Conservation (phyloP, 2,797 vertebrate species). For the Peromyscus aztecus region DNA sequence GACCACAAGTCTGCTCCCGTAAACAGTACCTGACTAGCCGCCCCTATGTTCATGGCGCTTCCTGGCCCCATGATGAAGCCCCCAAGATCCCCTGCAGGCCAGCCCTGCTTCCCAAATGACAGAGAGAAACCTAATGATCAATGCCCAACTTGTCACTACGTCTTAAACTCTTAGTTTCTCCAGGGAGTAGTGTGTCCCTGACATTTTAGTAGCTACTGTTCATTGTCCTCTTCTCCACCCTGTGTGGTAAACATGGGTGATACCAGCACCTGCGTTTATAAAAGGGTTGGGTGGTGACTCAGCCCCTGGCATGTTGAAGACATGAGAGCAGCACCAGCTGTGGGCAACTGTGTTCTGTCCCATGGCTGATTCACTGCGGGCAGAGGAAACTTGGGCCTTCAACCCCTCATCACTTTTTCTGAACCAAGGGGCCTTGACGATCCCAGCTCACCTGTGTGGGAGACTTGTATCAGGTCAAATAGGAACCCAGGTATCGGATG, state of each 20-base stretch:
- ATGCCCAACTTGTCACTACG: too few relatives aligned
- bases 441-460: rapidly evolving
- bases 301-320: rapidly evolving
- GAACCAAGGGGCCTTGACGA: neutral
- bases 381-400: neutral
- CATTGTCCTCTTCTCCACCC: neutral
- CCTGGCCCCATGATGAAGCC: neutral
- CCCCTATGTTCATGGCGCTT: neutral
- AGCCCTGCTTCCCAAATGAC: neutral
- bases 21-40: neutral
- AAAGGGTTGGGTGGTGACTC: neutral
- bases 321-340: rapidly evolving
- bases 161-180: neutral
- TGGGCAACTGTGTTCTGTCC: neutral
- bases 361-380: neutral
- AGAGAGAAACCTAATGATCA: neutral
- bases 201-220: neutral
- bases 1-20: neutral
- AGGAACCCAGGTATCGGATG: too few relatives aligned
- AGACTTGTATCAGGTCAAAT: rapidly evolving
- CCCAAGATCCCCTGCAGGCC: neutral
- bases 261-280: neutral
- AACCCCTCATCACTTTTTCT: neutral
- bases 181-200: neutral
- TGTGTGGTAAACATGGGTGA: neutral